phyloP scores from a whole-genome alignment of 2,113 vertebrate species.

The Chionis minor region DNA sequence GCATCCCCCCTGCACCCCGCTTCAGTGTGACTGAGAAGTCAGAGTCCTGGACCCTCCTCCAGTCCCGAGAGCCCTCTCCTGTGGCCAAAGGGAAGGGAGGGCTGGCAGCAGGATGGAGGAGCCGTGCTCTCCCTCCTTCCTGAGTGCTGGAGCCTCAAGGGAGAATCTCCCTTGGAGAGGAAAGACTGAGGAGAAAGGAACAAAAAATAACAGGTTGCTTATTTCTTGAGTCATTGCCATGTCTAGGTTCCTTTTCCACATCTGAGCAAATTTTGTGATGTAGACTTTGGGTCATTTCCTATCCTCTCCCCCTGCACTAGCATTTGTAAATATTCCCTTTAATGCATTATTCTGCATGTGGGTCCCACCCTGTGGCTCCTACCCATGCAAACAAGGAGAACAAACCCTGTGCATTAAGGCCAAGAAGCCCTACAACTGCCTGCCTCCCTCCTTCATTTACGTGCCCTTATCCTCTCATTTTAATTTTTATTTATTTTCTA shows the following conservation, averaged over 20 bases:
- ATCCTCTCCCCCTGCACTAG: neutral
- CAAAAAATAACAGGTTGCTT: neutral
- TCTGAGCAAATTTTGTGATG: neutral
- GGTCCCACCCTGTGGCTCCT: neutral
- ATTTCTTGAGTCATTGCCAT: neutral
- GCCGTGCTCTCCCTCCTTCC: neutral
- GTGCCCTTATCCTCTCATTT: neutral
- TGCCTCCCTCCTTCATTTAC: neutral
- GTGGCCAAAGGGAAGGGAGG: fast-evolving
- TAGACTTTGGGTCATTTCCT: neutral
- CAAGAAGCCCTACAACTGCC: neutral
- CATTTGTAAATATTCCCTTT: neutral
- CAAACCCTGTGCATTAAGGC: neutral
- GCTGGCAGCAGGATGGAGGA: neutral
- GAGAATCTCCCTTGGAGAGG: neutral
- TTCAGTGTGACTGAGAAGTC: neutral
- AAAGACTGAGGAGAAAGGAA: neutral
- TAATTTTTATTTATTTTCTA: neutral
- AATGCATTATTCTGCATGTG: neutral
- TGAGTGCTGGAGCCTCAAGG: neutral
- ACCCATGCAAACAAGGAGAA: neutral
- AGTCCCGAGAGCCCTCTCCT: neutral
- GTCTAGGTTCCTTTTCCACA: neutral
- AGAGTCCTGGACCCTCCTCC: neutral
- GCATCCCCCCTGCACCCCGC: neutral